A percentile compares a stretch with the other conserved stretches of the same genome.
These are phyloP conservation scores for Setophaga kirtlandii DNA, from an alignment of 2,113 vertebrate genomes.

Conservation along the genomic window DNA sequence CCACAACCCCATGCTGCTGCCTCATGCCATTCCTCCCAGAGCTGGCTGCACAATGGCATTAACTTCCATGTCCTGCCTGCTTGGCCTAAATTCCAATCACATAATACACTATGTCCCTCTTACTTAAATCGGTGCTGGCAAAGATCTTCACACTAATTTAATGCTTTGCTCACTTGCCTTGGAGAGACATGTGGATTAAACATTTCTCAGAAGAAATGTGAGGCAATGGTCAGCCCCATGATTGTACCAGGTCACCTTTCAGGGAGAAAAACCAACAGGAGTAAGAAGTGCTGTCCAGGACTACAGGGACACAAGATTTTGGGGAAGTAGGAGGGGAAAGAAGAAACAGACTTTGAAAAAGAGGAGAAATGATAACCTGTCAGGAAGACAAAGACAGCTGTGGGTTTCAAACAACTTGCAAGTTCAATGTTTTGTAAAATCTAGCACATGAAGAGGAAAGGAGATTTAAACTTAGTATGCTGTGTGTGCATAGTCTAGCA, in stretches of 20 bases:
- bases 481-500: neutral
- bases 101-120: neutral
- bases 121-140: constrained; percentile 17
- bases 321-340: neutral
- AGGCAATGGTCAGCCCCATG: neutral
- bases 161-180: neutral
- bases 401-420: neutral
- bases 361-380: neutral
- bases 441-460: neutral
- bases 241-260: neutral
- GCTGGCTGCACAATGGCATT: rapidly evolving
- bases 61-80: neutral
- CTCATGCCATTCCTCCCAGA: neutral
- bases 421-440: neutral
- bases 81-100: constrained; percentile 27
- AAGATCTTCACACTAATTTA: constrained; percentile 9
- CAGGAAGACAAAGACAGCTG: neutral
- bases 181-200: constrained; percentile 16
- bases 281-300: neutral
- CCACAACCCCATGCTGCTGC: neutral
- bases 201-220: neutral
- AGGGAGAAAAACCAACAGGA: neutral
- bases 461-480: neutral
- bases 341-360: neutral
- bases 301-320: neutral